phyloP scores from a whole-genome alignment of 2,113 vertebrate genomes.

The Ailurus styani region DNA sequence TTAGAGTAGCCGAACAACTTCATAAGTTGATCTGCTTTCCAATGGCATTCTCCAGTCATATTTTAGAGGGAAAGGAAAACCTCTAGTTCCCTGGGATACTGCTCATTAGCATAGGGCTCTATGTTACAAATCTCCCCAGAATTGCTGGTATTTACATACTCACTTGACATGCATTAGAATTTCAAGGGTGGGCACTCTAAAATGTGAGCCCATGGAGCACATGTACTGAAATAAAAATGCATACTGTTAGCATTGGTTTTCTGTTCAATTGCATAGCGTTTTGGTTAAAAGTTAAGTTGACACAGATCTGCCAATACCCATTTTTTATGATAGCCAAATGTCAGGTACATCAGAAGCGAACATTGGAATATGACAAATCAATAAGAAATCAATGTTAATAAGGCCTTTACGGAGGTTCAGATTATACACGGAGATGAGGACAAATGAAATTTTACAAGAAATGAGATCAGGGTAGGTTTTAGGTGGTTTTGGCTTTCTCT shows the following conservation, averaged over 20 bases:
- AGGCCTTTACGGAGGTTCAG: neutral
- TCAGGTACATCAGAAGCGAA: slow-evolving; percentile 46
- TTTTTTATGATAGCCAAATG: slow-evolving; percentile 63
- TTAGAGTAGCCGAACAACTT: neutral
- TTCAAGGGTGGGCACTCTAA: slow-evolving; percentile 22
- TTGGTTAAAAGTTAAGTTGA: slow-evolving; percentile 41
- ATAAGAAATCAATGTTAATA: slow-evolving; percentile 50
- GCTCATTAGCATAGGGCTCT: neutral
- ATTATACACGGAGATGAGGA: slow-evolving; percentile 7
- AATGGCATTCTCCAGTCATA: slow-evolving; percentile 8
- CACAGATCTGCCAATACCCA: slow-evolving; percentile 1
- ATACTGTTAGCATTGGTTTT: slow-evolving; percentile 64
- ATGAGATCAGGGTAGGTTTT: slow-evolving; percentile 11
- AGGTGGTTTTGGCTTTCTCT: neutral
- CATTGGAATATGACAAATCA: slow-evolving; percentile 39
- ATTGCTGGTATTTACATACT: slow-evolving; percentile 60
- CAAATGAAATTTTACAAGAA: slow-evolving; percentile 28
- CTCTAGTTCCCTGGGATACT: neutral
- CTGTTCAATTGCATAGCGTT: slow-evolving; percentile 58
- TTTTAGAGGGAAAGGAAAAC: neutral
- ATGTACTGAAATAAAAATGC: slow-evolving; percentile 41
- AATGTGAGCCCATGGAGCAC: slow-evolving; percentile 49
- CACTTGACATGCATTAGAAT: slow-evolving; percentile 48
- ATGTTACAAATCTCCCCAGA: neutral
- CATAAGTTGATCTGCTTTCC: slow-evolving; percentile 1